Evolutionary conservation across 2,113 vertebrate genomes (phyloP), one percentile per base, ranked within the genome.

Genomic region (Cyrtonyx montezumae): DNA sequence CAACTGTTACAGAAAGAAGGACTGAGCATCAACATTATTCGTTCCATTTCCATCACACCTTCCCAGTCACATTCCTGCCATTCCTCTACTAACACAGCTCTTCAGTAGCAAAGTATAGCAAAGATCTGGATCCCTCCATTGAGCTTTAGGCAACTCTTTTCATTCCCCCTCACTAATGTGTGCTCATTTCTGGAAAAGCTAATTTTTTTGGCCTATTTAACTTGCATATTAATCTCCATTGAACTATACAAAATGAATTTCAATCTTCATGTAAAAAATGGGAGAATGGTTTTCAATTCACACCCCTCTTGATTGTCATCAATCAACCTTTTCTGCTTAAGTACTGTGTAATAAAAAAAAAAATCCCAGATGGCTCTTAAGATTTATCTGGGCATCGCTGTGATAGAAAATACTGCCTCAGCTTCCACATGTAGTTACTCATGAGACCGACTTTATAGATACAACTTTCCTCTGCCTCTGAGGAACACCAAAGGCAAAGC

Each of bases 311-410:
- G 77, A 88, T 95, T 92, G 92, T 95, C 91, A 96, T 94, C 87
- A 71, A 93, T 85, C 91, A 95, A 88, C 80, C 66, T 92, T 88
- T 94, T 82, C 92, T 89, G 65, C 90, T 95, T 85, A 94, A 94
- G 51, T 71, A 75, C 56, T 81, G 34, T 71, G 91, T 91, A 91
- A 94, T 95, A 13, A 81, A 92, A 95, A 92, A 92, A 94, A 70
- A 79, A 80, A n/a, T 75, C 92, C 87, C 87, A 87, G 62, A 70
- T 87, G 94, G 66, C 46, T 89, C 37, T 73, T 8, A 32, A 87
- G 87, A 91, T 81, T 94, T 89, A 92, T 71, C 10, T 3, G 1
- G 8, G 83, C n/a, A 49, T 58, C 74, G 74, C 1, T 78, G 78
- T 65, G 55, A 63, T 28, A 82, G 92, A 78, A 94, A 92, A 84